Evolutionary conservation across 2,797 vertebrate species (phyloP).

Genomic region (Onychomys torridus): DNA sequence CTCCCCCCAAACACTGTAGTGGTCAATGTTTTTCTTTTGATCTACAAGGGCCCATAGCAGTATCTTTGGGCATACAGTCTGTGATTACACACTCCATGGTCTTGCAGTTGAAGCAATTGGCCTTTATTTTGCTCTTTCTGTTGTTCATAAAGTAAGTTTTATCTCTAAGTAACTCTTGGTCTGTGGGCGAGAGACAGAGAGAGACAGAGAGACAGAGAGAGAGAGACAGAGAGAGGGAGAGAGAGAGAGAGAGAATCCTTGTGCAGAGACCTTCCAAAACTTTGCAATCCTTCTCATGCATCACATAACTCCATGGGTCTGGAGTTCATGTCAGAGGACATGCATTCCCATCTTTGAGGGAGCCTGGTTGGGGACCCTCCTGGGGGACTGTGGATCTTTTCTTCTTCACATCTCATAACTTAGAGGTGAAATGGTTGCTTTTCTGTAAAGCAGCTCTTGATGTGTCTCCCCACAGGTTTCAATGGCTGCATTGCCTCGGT

Average conservation of each 20-base stretch:
- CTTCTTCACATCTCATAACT: too few species aligned
- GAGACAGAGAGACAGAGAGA: not conserved
- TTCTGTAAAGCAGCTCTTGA: not conserved
- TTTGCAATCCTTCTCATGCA: too few species aligned
- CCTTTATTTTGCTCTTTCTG: not conserved
- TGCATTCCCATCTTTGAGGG: not conserved
- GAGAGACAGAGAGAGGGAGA: not conserved
- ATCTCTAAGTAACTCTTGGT: not conserved
- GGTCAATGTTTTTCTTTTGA: not conserved
- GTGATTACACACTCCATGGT: accelerated
- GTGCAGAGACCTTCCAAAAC: not conserved
- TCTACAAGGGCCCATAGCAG: not conserved
- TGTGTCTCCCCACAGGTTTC: constrained; percentile 90
- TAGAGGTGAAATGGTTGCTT: not conserved
- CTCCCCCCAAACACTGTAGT: not conserved
- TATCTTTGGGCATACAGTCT: not conserved
- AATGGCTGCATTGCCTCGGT: constrained; percentile 95
- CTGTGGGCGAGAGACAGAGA: not conserved
- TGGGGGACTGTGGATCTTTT: not conserved
- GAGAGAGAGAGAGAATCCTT: not conserved
- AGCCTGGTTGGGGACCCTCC: not conserved
- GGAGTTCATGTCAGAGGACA: not conserved
- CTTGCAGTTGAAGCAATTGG: not conserved
- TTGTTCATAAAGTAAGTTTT: not conserved
- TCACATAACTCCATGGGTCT: not conserved